Base-by-base conservation (phyloP, 1,140 invertebrate genomes). In the Tyrophagus putrescentiae region DNA sequence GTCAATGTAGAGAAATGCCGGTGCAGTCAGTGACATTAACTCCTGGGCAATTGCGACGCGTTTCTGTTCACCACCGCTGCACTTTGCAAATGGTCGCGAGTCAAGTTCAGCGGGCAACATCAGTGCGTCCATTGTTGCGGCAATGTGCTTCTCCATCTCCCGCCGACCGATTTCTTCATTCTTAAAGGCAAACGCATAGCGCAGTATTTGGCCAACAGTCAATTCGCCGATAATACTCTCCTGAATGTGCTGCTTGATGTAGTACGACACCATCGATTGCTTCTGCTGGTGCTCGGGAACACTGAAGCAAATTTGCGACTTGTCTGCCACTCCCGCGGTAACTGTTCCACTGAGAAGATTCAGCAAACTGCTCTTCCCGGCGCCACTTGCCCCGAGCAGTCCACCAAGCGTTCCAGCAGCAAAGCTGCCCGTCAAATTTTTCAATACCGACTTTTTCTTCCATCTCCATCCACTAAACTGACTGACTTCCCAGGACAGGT, bases 1-100 rank as follows among this genome's bases (percentile, higher is more conserved):
- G 69, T 96, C 91, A 70, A 95, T 92, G 73, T 93, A 94, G 84
- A 96, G 90, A 27, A 95, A 82, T 6, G n/a, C 31, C n/a, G 48
- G 48, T 27, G 27, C 11, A 28, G 27, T 13, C n/a, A 52, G 23
- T 3, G 48, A 52, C 48, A 52, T 52, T 4, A 42, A 23, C 25
- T 42, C 41, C 25, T 42, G 41, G 6, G 41, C 41, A 1, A 42
- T 42, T 4, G 2, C 41, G 18, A 42, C 41, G 3, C 41, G 1
- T 42, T 42, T 42, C 25, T 42, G 41, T 42, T 42, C 48, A 11
- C 48, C 48, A 3, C 48, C 48, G 3, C 13, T 16, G 32, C 48
- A 52, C 4, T 3, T 3, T 52, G 27, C 9, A 21, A 52, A 52
- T 11, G 27, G 13, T 3, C 23, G 27, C n/a, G 27, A n/a, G 25